Evolutionary conservation across 64 coral and sea anemone genomes (phyloP), one percentile per base, ranked within the genome.

Genomic region (Catalaphyllia jardinei): DNA sequence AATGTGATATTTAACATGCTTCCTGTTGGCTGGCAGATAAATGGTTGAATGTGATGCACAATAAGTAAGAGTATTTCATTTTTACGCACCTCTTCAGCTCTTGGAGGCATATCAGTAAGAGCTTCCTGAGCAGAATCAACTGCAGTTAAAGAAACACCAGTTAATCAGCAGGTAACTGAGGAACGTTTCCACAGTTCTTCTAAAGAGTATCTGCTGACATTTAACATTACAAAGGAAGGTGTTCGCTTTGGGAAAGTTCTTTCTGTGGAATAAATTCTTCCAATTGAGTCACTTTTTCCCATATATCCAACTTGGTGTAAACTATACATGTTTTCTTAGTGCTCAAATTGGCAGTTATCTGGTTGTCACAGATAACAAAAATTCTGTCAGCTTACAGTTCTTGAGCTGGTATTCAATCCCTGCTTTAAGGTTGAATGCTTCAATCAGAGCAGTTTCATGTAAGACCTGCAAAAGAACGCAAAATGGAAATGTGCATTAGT

Each of bases 351-450:
- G 7, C 42, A 5, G 42, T 46, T 5, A 46, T 46, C 42, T 46
- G 5, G 42, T 20, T 76, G n/a, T 76, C 74, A 38, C 19, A 19
- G 2, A 49, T 49, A 17, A 46, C 14, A 46, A 77, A 15, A 46
- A 24, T 25, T 54, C n/a, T n/a, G 29, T 14, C 16, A 54, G 88
- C 97, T 99, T 93, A 99, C 97, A 95, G 61, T 99, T 99, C 62
- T 95, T 99, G 4, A 99, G 76, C 50, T 99, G 97, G 86, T 99
- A 91, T 73, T 99, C 97, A 86, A 99, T 99, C 67, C 88, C 97
- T 60, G 91, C 97, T 72, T 99, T 99, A 14, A 99, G 91, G 90
- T 99, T 99, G 71, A 99, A 99, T 59, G 97, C 97, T 76, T 99
- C 97, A 61, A 99, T 95, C 51, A 99, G 65, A 54, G 97, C 97